These are phyloP conservation scores for Limonius californicus DNA, from an alignment of 1,140 invertebrate species.

Conservation along the genomic window DNA sequence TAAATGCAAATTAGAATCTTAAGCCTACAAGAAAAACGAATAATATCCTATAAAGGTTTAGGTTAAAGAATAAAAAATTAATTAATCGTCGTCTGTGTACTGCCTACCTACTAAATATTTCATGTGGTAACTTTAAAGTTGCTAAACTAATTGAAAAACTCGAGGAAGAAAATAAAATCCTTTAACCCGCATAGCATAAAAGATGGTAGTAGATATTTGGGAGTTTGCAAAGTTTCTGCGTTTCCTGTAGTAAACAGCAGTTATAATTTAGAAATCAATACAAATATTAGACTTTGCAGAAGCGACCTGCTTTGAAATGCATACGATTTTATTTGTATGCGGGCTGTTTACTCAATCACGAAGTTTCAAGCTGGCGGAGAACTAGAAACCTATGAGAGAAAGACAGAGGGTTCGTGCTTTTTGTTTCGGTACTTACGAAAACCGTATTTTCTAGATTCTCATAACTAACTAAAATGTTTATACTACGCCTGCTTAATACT, in stretches of 20 bases:
- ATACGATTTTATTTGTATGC: conserved; percentile 26
- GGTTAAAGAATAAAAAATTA: neutral
- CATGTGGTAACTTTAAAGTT: neutral
- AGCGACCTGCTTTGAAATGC: conserved; percentile 26
- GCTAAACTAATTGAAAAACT: conserved; percentile 11
- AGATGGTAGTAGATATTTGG: conserved; percentile 4
- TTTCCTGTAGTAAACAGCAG: conserved; percentile 11
- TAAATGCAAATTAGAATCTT: too few species aligned
- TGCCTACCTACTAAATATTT: conserved; percentile 5
- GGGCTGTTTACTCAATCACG: conserved; percentile 25
- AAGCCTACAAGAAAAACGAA: too few species aligned
- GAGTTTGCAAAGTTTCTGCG: conserved; percentile 3
- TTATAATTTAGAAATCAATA: conserved; percentile 21
- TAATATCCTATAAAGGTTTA: too few species aligned
- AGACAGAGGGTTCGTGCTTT: neutral
- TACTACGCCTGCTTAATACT: too few species aligned
- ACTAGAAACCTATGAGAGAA: conserved; percentile 1
- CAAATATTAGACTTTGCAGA: conserved; percentile 26
- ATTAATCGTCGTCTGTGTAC: neutral
- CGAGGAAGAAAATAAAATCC: conserved; percentile 1
- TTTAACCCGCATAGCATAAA: conserved; percentile 9
- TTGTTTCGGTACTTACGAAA: neutral
- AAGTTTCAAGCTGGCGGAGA: neutral
- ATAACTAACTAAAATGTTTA: neutral
- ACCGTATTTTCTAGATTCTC: neutral